phyloP scores from a whole-genome alignment of 30 jellyfish, hydroid and myxozoan genomes.

The Aurelia aurita complex sp. Pacific region DNA sequence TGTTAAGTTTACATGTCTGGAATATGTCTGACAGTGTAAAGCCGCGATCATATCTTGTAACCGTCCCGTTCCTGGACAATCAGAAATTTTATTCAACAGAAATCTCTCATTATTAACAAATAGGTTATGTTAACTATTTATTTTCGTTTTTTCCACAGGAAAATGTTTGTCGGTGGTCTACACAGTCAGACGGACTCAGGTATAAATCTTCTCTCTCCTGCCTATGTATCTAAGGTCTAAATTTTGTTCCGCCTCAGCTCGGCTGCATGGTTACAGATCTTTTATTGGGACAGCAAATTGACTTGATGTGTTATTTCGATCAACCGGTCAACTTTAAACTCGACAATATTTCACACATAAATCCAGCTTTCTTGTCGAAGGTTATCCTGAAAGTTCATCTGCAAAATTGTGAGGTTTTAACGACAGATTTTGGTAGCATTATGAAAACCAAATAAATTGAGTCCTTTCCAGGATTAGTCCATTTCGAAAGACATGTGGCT shows the following conservation, averaged over 20 bases:
- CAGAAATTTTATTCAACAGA: no score
- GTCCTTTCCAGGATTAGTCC: slow-evolving; percentile 17
- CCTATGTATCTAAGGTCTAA: slow-evolving; percentile 2
- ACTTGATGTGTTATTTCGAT: no score
- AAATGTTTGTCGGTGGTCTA: slow-evolving; percentile 96
- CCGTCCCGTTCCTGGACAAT: slow-evolving; percentile 5
- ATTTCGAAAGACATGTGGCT: slow-evolving; percentile 3
- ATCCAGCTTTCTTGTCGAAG: not conserved
- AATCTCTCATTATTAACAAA: no score
- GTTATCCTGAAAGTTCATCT: slow-evolving; percentile 22
- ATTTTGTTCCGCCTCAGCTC: slow-evolving; percentile 49
- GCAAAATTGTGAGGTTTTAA: slow-evolving; percentile 18
- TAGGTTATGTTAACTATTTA: not conserved
- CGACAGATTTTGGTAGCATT: slow-evolving; percentile 30
- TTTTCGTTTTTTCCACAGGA: slow-evolving; percentile 60
- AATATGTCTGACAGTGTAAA: slow-evolving; percentile 17
- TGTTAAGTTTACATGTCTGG: slow-evolving; percentile 44
- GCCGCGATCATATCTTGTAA: not conserved
- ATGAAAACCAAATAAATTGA: slow-evolving; percentile 10
- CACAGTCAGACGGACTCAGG: slow-evolving; percentile 95
- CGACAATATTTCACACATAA: not conserved
- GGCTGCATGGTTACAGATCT: no score
- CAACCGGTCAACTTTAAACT: no score
- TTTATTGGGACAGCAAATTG: no score
- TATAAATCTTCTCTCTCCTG: slow-evolving; percentile 7